Evolutionary conservation across 2,888 invertebrate species (phyloP), one percentile per base, ranked within the genome.

Genomic region (Chrysomela aeneicollis): DNA sequence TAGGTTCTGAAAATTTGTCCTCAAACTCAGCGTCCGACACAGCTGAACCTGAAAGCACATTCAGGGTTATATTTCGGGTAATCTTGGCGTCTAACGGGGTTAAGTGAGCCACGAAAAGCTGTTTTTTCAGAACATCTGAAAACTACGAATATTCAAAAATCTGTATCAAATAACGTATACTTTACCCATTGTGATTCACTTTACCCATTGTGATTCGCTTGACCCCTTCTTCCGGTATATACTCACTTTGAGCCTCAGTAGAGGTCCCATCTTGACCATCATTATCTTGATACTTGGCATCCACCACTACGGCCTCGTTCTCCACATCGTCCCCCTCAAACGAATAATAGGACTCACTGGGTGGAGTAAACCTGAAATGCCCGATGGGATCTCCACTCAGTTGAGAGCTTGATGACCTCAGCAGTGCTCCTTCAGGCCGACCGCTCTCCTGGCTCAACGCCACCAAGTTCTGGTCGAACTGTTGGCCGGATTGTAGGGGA

Each of bases 281-380:
- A 42, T 42, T 68, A 19, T 74, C 85, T 0, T 85, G 85, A 72
- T 82, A 79, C 64, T 81, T 83, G 0, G 85, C 81, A 65, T 85
- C 84, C 12, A 84, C 82, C 1, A 82, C 76, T 2, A 84, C 82
- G 59, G 86, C 84, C 37, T 86, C 85, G 72, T 86, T 85, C 37
- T 86, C 85, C 53, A 84, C 82, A 2, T 84, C 82, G 12, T 82
- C 79, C 67, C 84, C 82, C 5, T 73, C 69, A 6, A 64, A 51
- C 8, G 70, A 69, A 19, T 69, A 67, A 57, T 68, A 70, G 5
- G 68, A 63, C 9, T 58, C 52, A 26, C 54, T 51, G 8, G 68
- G 67, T 9, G 74, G 66, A 5, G 65, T 65, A 46, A 65, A 74
- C 62, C 71, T 70, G 49, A 73, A 74, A 62, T 73, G 64, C 9